A percentile compares a stretch with the other conserved stretches of the same genome.
Conservation (phyloP, 2,113 vertebrate species). For the Zosterops lateralis region DNA sequence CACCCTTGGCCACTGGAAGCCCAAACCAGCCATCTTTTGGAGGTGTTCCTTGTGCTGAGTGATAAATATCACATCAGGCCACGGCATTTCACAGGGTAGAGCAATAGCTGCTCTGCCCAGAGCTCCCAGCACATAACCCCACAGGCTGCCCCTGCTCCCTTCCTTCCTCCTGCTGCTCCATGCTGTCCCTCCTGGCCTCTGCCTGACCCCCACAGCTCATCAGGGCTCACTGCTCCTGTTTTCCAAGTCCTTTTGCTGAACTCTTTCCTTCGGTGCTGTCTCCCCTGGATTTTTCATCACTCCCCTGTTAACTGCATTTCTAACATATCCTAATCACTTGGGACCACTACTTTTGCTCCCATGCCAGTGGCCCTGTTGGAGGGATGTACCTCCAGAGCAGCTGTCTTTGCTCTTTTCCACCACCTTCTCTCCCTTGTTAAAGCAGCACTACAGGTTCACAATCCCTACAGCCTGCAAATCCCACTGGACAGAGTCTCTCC, state of each 20-base stretch:
- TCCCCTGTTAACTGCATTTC: background rate
- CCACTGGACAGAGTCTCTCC: background rate
- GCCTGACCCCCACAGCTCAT: slow-evolving; percentile 27
- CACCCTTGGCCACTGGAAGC: background rate
- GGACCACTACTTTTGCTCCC: background rate
- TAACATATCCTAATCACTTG: background rate
- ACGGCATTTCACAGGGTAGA: background rate
- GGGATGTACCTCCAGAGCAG: background rate
- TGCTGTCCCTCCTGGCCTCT: slow-evolving; percentile 6
- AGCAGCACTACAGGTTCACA: background rate
- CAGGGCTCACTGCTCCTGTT: background rate
- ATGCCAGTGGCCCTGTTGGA: background rate
- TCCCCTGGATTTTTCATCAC: background rate
- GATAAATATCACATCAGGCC: background rate
- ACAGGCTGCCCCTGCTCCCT: background rate
- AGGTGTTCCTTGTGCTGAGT: background rate
- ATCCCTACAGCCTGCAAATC: background rate
- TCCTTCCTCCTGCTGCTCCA: background rate
- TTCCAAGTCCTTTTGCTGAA: background rate
- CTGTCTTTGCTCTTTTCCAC: background rate
- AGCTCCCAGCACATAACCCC: background rate
- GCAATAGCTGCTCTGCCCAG: background rate
- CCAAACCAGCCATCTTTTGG: background rate
- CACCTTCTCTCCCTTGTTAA: background rate
- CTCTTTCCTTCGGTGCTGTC: background rate